Percentiles rank a stretch among this genome's conserved stretches.
Evolutionary conservation across 2,888 invertebrate genomes (phyloP).

Genomic region (Agrotis segetum): DNA sequence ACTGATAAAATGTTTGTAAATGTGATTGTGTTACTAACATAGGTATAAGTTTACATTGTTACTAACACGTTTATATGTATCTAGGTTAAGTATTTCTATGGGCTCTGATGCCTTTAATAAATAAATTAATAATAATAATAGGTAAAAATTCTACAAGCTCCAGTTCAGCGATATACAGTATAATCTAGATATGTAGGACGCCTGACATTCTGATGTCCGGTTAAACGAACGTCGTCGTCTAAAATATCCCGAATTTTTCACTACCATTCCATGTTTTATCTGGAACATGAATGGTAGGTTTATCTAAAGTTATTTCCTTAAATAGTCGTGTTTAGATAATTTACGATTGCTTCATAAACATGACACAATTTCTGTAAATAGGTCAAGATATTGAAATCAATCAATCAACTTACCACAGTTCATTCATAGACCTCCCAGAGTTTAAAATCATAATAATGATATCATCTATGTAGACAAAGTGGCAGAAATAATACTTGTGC

Average conservation of each 20-base stretch:
- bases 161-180: too few species aligned
- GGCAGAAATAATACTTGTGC: background rate
- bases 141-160: background rate
- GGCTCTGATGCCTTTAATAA: too few species aligned
- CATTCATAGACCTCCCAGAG: slow-evolving; percentile 30
- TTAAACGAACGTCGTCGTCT: background rate
- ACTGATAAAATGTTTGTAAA: too few species aligned
- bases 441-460: slow-evolving; percentile 10
- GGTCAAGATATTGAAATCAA: slow-evolving; percentile 8
- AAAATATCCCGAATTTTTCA: slow-evolving; percentile 3
- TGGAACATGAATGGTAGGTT: background rate
- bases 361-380: slow-evolving; percentile 21
- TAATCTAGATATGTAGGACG: background rate
- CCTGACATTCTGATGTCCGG: slow-evolving; percentile 4
- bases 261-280: background rate
- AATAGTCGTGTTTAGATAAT: background rate
- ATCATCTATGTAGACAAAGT: background rate
- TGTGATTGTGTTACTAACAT: too few species aligned
- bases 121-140: too few species aligned
- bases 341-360: slow-evolving; percentile 6
- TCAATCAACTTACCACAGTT: slow-evolving; percentile 25
- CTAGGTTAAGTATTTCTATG: too few species aligned
- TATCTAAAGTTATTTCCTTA: background rate
- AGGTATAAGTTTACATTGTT: too few species aligned
- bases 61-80: too few species aligned